Base-by-base conservation (phyloP, 2,888 invertebrate species). In the Hypena proboscidalis region DNA sequence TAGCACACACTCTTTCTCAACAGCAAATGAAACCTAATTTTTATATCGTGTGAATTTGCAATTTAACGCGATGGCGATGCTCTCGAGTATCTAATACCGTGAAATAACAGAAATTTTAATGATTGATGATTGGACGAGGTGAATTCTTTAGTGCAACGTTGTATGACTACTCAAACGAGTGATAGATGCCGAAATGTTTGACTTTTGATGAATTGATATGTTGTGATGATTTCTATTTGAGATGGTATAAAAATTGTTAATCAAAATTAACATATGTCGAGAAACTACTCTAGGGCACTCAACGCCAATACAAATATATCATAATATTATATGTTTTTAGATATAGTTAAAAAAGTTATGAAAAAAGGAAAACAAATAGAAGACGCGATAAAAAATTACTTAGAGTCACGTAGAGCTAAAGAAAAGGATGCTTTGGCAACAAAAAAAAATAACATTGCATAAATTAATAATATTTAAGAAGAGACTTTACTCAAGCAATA, bases 1-100 rank as follows among this genome's bases (percentile, higher is more conserved):
- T 61, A 69, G 80, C 77, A 82, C 85, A 90, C 83, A 91, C 92
- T 92, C 92, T 92, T 92, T 92, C 92, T 92, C 87, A 85, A 81
- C 82, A 75, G 83, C 87, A 87, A 88, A 80, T 83, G 86, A 83
- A 87, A 91, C 90, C 91, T 90, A 89, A 89, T 90, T 91, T 85
- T 85, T 81, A 78, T 82, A 78, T 77, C 83, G 82, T 83, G 83
- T 83, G 83, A 85, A 86, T 85, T 84, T 73, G 80, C 80, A 80
- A 81, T 82, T 77, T 74, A 77, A 78, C 68, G 69, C 67, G 71
- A 74, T 67, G 68, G 69, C 67, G 71, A 74, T 67, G 68, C 70
- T 64, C 59, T 66, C 60, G 62, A 64, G 66, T 66, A 45, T 53
- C 61, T 75, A 70, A 71, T 73, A 73, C 76, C 77, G 79, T 81